Evolutionary conservation across 1,140 invertebrate species (phyloP).

Genomic region (Drosophila kohkoa): DNA sequence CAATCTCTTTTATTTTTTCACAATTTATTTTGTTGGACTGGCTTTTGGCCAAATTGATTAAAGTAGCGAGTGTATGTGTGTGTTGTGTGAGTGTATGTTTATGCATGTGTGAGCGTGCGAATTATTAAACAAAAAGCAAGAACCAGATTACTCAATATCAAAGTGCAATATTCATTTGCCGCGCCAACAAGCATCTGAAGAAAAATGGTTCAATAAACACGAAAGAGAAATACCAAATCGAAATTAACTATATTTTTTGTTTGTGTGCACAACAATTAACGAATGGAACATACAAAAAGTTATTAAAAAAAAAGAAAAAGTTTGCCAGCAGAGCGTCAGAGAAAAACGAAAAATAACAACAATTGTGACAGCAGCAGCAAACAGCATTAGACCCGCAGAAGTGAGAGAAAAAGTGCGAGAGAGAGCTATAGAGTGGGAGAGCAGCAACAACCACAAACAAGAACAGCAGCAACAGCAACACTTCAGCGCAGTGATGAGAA

Average conservation of each 20-base stretch:
- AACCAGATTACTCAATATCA: conserved; percentile 51
- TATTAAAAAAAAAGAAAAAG: background rate
- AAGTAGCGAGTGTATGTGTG: conserved; percentile 19
- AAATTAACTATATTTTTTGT: background rate
- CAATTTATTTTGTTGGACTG: conserved; percentile 56
- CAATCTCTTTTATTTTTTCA: conserved; percentile 51
- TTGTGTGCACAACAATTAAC: background rate
- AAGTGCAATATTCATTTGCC: conserved; percentile 37
- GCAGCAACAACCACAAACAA: conserved; percentile 1
- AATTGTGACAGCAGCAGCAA: conserved; percentile 20
- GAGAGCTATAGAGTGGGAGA: background rate
- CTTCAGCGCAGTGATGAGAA: conserved; percentile 13
- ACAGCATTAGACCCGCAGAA: background rate
- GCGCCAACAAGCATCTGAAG: conserved; percentile 1
- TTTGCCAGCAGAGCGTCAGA: conserved; percentile 26
- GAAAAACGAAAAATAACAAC: conserved; percentile 28
- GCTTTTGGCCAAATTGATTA: conserved; percentile 55
- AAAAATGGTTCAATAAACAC: conserved; percentile 16
- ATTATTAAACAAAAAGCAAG: conserved; percentile 52
- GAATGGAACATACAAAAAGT: no score
- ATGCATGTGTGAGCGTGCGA: conserved; percentile 27
- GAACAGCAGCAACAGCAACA: conserved; percentile 7
- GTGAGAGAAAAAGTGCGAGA: background rate
- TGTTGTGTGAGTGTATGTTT: conserved; percentile 13
- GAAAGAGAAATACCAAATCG: background rate